Percentiles rank a stretch among this genome's conserved stretches.
phyloP scores from a whole-genome alignment of 1,140 invertebrate species.

The Holcopasites calliopsidis region DNA sequence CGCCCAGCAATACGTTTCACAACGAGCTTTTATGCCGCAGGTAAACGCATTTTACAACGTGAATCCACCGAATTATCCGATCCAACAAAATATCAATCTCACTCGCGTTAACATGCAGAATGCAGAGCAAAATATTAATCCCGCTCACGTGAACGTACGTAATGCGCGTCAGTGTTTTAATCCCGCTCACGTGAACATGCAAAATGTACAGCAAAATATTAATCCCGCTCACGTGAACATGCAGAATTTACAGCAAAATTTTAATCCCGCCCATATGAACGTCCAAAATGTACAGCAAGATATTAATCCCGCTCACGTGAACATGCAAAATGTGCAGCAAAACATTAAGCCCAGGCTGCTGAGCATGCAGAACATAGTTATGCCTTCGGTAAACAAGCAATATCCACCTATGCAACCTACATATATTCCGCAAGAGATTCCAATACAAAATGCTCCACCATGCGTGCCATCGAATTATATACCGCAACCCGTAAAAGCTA shows the following conservation, averaged over 20 bases:
- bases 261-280: too few species aligned
- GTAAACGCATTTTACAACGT: neutral
- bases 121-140: too few species aligned
- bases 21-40: neutral
- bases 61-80: neutral
- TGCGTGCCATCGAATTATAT: neutral
- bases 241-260: neutral
- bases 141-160: too few species aligned
- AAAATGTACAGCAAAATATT: neutral
- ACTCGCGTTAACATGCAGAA: too few species aligned
- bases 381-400: too few species aligned
- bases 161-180: too few species aligned
- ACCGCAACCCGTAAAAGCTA: neutral
- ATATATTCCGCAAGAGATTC: neutral
- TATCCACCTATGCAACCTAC: neutral
- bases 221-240: neutral
- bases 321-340: neutral
- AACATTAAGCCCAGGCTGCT: neutral
- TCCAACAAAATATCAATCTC: neutral
- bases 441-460: neutral
- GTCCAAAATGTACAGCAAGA: neutral
- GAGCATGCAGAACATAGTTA: too few species aligned
- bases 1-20: neutral
- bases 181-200: too few species aligned
- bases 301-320: neutral